Evolutionary conservation across 2,888 invertebrate species (phyloP), one percentile per base, ranked within the genome.

Genomic region (Mesorhabditis belari): DNA sequence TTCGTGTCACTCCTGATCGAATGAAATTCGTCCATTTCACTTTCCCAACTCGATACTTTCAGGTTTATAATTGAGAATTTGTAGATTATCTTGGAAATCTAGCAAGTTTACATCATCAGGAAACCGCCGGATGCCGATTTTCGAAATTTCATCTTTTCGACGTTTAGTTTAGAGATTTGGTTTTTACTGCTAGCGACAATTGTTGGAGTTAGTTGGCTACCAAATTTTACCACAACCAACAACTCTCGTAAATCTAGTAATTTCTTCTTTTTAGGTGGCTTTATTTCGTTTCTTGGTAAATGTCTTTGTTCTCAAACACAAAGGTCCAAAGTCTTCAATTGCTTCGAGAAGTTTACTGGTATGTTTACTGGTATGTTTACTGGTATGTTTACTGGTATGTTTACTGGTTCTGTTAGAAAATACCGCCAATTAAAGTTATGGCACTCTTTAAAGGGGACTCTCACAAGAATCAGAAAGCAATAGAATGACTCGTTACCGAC

Each of bases 1-100:
- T 73, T 67, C 52, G 70, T 50, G 67, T 73, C 12, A 71, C 73
- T 4, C 67, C 70, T 0, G 66, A 60, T 26, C 55, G 73, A 51
- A 70, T 71, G 70, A 57, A 58, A 57, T 63, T 61, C 19, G 73
- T 70, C 24, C 70, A 69, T 62, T 73, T 73, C 49, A 70, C 73
- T 17, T 71, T 70, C 29, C 73, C 73, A 0, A 69, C 71, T 49
- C 63, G 70, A 17, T 68, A 70, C 24, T 70, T 71, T 49, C 63
- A 65, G 59, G 67, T 65, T 55, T 5, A 52, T 25, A 17, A 2
- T 28, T 5, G 12, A 9, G 9, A n/a, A 50, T 19, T 9, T 50
- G 19, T 19, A 9, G 19, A n/a, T 19, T 50, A 50, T n/a, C 2
- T 19, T 9, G 21, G 12, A 2, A n/a, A 19, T 66, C 51, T 63